Percentiles rank a stretch among this genome's conserved stretches.
These are phyloP conservation scores for Zophobas morio DNA, from an alignment of 1,140 invertebrate genomes.

Conservation along the genomic window DNA sequence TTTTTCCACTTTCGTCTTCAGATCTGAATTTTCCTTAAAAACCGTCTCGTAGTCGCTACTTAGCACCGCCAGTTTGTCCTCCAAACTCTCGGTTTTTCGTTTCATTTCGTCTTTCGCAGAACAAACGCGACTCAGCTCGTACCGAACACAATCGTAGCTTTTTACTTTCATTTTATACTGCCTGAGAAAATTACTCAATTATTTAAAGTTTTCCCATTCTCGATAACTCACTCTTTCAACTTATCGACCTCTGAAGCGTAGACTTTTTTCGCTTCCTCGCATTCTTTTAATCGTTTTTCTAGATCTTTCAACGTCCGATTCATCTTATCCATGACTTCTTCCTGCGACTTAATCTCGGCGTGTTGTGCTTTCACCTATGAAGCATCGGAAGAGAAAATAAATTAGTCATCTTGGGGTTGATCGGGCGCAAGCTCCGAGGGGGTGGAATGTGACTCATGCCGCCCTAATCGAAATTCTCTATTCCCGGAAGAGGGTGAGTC, in stretches of 20 bases:
- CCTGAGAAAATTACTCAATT: conserved; percentile 31
- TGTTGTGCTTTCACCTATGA: conserved; percentile 15
- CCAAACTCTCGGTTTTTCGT: conserved; percentile 62
- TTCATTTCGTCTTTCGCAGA: conserved; percentile 57
- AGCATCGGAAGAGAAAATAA: too few species aligned
- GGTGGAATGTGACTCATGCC: conserved; percentile 21
- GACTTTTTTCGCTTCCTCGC: not conserved
- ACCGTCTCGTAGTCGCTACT: conserved; percentile 63
- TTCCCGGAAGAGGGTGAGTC: conserved; percentile 20
- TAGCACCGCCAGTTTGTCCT: conserved; percentile 63
- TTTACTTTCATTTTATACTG: conserved; percentile 52
- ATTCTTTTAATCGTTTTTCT: not conserved
- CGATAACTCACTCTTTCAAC: conserved; percentile 8
- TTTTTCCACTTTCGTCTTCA: conserved; percentile 63
- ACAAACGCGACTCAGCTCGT: conserved; percentile 44
- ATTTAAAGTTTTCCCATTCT: too few species aligned
- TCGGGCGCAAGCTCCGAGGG: conserved; percentile 3
- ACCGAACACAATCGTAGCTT: conserved; percentile 44
- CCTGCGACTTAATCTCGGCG: conserved; percentile 8
- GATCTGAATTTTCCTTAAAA: conserved; percentile 59
- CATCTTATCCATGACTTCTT: not conserved
- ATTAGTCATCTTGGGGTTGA: not conserved
- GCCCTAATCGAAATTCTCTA: conserved; percentile 17
- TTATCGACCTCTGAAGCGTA: not conserved
- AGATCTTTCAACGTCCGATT: conserved; percentile 13